phyloP scores from a whole-genome alignment of 1,140 invertebrate species.

The Phthorimaea operculella region DNA sequence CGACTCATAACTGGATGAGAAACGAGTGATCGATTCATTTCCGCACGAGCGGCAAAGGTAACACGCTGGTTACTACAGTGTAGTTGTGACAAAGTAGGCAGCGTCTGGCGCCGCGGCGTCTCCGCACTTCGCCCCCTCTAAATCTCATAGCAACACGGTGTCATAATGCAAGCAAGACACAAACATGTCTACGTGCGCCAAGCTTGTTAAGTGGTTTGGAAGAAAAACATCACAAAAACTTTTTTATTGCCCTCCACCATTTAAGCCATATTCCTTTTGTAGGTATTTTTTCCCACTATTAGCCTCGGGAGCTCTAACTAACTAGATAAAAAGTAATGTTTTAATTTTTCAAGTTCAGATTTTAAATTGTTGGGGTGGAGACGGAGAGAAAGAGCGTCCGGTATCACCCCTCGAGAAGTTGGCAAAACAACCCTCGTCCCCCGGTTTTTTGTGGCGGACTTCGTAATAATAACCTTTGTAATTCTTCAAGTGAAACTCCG shows the following conservation, averaged over 20 bases:
- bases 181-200: conserved; percentile 66
- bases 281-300: neutral
- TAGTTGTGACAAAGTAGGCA: conserved; percentile 45
- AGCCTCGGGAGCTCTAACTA: neutral
- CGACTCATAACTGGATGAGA: too few species aligned
- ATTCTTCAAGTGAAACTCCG: conserved; percentile 27
- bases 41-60: conserved; percentile 1
- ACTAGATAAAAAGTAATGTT: neutral
- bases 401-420: conserved; percentile 18
- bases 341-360: conserved; percentile 4
- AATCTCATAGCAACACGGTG: conserved; percentile 62
- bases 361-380: neutral
- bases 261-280: conserved; percentile 36
- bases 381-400: conserved; percentile 12
- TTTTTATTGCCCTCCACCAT: conserved; percentile 62
- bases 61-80: conserved; percentile 6
- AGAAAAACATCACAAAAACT: conserved; percentile 66
- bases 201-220: conserved; percentile 67
- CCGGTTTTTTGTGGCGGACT: conserved; percentile 21
- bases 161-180: conserved; percentile 66
- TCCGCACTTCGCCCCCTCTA: conserved; percentile 61
- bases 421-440: conserved; percentile 16
- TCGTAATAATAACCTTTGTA: conserved; percentile 30
- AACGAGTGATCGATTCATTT: neutral
- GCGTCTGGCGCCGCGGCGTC: conserved; percentile 50